Evolutionary conservation across 2,797 vertebrate species (phyloP), one percentile per base, ranked within the genome.

Genomic region (Spondyliosoma cantharus): DNA sequence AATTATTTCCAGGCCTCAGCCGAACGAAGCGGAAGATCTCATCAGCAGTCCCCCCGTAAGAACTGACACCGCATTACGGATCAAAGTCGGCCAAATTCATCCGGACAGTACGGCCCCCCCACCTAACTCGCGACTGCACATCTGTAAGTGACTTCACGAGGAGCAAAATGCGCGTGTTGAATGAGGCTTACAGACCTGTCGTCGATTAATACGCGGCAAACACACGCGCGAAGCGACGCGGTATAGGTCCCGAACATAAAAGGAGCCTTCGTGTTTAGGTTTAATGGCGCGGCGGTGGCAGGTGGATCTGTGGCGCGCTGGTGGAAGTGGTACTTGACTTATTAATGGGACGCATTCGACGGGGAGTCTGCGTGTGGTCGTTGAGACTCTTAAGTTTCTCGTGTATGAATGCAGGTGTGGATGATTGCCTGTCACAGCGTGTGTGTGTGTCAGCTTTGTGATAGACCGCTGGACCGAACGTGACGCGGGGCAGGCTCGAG

Each of bases 1-100:
- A 42, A 69, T 45, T 16, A 84, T 32, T 83, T 82, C 74, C 58
- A 84, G 62, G 77, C 66, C 63, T 82, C 66, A 63, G 63, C 76
- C 86, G 84, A 86, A 90, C 81, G 85, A 90, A 85, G 90, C 75
- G 45, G 75, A 73, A 83, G 81, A 83, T 86, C 88, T 90, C 80
- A 87, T 87, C 81, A 87, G 82, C 57, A 66, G 79, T 57, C 48
- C 20, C 48, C 20, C 54, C 54, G 79, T 16, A 68, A 86, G 79
- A 78, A 83, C 74, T 68, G 76, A 85, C 82, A 58, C 78, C 60
- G 76, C 62, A 79, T 86, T 84, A 83, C 63, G 81, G 70, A 87
- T 88, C 83, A 86, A 88, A 89, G 86, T 68, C 58, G 17, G 52
- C 56, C 65, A 12, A 5, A 71, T 66, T 16, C 45, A 50, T 74